Percentiles rank a stretch among this genome's conserved stretches.
These are phyloP conservation scores for Sceliomorpha sp. DNA, from an alignment of 2,888 invertebrate species.

Conservation along the genomic window DNA sequence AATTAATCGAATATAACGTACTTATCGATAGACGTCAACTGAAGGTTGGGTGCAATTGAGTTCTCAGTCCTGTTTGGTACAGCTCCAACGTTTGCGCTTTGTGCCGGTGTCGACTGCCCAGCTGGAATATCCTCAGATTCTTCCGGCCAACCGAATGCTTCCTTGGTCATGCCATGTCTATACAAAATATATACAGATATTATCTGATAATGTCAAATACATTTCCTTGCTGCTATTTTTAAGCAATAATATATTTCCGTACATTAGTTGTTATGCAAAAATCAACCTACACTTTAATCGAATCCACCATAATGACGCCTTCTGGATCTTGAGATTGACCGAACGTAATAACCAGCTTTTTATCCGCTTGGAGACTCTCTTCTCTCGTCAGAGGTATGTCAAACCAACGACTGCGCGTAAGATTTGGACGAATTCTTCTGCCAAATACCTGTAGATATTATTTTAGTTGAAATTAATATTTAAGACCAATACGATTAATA, in stretches of 20 bases:
- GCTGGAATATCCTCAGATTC: constrained; percentile 90
- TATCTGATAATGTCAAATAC: too few species aligned
- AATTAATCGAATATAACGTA: constrained; percentile 58
- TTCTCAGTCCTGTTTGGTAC: constrained; percentile 76
- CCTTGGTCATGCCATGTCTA: constrained; percentile 96
- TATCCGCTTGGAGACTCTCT: constrained; percentile 95
- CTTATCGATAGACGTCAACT: constrained; percentile 84
- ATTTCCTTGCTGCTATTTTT: too few species aligned
- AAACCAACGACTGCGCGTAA: constrained; percentile 93
- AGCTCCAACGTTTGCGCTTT: constrained; percentile 68
- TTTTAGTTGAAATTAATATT: constrained; percentile 60
- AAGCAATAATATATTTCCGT: too few species aligned
- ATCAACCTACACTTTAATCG: constrained; percentile 89
- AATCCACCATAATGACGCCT: constrained; percentile 95
- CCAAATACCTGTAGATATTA: constrained; percentile 84
- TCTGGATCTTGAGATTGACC: constrained; percentile 93
- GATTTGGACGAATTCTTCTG: constrained; percentile 86
- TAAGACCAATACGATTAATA: too few species aligned
- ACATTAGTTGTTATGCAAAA: too few species aligned
- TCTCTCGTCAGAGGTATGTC: constrained; percentile 97
- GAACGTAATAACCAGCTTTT: constrained; percentile 91
- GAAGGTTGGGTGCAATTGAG: constrained; percentile 77
- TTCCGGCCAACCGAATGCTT: constrained; percentile 98
- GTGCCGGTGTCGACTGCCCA: constrained; percentile 73
- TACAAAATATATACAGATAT: too few species aligned